Evolutionary conservation across 2,113 vertebrate genomes (phyloP).

Genomic region (Acanthochromis polyacanthus): DNA sequence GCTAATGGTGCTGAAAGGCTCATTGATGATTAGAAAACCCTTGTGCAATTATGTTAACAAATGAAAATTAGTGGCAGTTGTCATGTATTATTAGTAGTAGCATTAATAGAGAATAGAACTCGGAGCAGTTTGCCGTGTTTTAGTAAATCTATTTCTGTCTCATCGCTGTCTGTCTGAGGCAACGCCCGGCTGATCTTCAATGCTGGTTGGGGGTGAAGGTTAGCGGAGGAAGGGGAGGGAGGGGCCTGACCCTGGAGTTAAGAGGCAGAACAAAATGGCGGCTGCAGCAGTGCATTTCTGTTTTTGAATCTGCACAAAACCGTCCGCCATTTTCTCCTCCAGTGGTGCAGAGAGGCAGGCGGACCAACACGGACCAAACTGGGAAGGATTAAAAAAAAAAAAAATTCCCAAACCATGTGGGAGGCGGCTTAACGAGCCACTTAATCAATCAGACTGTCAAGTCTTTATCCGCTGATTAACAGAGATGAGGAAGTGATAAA

Average conservation of each 20-base stretch:
- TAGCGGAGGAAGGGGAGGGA: background rate
- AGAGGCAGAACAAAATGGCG: constrained; percentile 54
- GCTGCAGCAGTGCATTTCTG: constrained; percentile 33
- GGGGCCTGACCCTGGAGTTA: constrained; percentile 18
- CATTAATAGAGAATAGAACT: background rate
- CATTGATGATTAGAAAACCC: too few species aligned
- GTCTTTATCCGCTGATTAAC: background rate
- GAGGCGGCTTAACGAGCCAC: background rate
- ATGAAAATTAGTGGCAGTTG: too few species aligned
- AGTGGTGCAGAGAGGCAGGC: constrained; percentile 7
- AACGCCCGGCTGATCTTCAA: background rate
- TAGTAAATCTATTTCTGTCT: background rate
- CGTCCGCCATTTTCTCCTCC: constrained; percentile 46
- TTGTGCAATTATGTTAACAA: too few species aligned
- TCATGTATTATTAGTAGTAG: too few species aligned
- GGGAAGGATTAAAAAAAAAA: background rate
- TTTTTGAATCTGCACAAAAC: constrained; percentile 9
- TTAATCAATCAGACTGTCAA: background rate
- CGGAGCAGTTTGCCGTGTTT: background rate
- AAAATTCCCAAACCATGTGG: background rate
- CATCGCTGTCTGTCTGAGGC: background rate
- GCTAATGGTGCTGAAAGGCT: too few species aligned
- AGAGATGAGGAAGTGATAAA: background rate
- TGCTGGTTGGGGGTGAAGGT: background rate
- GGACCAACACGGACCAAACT: background rate